Evolutionary conservation across 2,797 vertebrate species (phyloP).

Genomic region (Sternarchorhynchus goeldii): DNA sequence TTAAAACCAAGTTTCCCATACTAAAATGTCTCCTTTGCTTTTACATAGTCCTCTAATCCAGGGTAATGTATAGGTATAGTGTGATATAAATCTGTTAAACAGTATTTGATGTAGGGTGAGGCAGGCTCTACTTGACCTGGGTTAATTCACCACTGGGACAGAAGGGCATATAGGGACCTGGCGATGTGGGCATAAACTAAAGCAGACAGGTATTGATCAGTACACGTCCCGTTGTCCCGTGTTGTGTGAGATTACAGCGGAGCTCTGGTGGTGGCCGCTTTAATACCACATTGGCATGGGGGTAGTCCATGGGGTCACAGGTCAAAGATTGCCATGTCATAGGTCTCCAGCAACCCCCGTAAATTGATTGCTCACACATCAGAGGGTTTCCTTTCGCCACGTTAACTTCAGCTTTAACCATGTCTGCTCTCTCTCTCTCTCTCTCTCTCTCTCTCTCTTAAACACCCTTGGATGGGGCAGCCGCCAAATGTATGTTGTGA

Average conservation of each 20-base stretch:
- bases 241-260: slow-evolving; percentile 73
- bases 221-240: slow-evolving; percentile 62
- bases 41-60: not conserved
- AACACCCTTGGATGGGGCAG: not conserved
- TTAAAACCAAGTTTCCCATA: not conserved
- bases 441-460: not conserved
- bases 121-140: slow-evolving; percentile 54
- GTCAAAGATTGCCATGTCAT: slow-evolving; percentile 70
- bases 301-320: slow-evolving; percentile 67
- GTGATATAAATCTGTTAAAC: slow-evolving; percentile 72
- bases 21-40: slow-evolving; percentile 10
- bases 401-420: slow-evolving; percentile 67
- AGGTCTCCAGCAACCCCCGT: slow-evolving; percentile 68
- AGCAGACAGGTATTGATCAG: slow-evolving; percentile 78
- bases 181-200: slow-evolving; percentile 74
- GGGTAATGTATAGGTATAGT: slow-evolving; percentile 43
- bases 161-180: slow-evolving; percentile 66
- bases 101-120: slow-evolving; percentile 72
- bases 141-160: slow-evolving; percentile 68
- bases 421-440: not conserved
- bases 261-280: slow-evolving; percentile 67
- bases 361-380: slow-evolving; percentile 75
- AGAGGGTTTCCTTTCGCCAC: slow-evolving; percentile 56
- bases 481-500: not conserved
- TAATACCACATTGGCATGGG: slow-evolving; percentile 67